Evolutionary conservation across 2,113 vertebrate species (phyloP).

Genomic region (Speoplatyrhinus poulsoni): DNA sequence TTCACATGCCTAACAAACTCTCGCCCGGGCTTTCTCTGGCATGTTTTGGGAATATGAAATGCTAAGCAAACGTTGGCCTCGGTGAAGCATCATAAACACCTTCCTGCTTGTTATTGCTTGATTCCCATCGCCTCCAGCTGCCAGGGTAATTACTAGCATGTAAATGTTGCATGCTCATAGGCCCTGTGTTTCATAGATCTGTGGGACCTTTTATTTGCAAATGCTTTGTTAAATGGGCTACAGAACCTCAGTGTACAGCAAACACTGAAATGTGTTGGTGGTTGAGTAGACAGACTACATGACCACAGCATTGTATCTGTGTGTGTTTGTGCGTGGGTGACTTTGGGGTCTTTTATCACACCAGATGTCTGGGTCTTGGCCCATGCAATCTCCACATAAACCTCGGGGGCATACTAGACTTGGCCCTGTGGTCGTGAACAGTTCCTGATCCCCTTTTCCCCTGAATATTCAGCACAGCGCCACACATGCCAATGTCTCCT

Average conservation of each 20-base stretch:
- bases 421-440: conserved; percentile 35
- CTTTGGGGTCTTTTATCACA: conserved; percentile 46
- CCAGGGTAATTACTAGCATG: conserved; percentile 24
- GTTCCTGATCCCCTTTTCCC: conserved; percentile 71
- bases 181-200: neutral
- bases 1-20: neutral
- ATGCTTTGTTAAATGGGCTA: conserved; percentile 8
- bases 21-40: conserved; percentile 26
- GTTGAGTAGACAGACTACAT: neutral
- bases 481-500: neutral
- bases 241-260: neutral
- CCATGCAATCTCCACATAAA: conserved; percentile 68
- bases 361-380: conserved; percentile 70
- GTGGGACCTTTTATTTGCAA: conserved; percentile 1
- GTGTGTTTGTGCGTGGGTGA: conserved; percentile 16
- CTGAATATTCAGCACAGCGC: neutral
- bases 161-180: conserved; percentile 1
- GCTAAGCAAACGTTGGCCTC: conserved; percentile 38
- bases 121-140: conserved; percentile 25
- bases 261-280: neutral
- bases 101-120: conserved; percentile 17
- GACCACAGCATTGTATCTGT: neutral
- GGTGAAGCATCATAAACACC: conserved; percentile 26
- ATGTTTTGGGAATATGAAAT: conserved; percentile 37
- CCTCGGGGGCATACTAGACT: conserved; percentile 41